Base-by-base conservation (phyloP, 1,140 invertebrate species). In the Drosophila nannoptera region DNA sequence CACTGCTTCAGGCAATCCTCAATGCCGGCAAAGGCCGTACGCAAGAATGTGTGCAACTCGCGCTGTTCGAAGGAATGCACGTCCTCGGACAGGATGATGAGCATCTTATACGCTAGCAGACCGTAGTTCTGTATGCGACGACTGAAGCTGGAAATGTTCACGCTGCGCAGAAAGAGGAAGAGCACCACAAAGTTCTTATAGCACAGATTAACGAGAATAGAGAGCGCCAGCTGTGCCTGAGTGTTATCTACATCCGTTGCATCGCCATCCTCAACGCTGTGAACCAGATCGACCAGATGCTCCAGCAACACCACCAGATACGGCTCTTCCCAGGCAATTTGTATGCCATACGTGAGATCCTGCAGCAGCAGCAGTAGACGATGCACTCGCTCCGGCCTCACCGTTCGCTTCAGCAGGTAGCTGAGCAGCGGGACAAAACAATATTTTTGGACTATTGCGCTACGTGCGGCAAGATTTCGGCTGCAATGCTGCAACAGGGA, bases 311-410 rank as follows among this genome's bases (percentile, higher is more conserved):
- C 89, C 0, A 91, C 89, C 52, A 92, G 69, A 69, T 90, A 90
- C 2, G 92, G 90, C 75, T 93, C 92, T 72, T 92, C 91, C 92
- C 92, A 92, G 4, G 87, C 89, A 36, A 92, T 92, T 73, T 90
- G 90, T 31, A 92, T 90, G n/a, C 92, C 92, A 60, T 92, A 92
- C 2, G 92, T 92, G 14, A 93, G 77, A 60, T 92, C 92, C 83
- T 92, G 91, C 4, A 92, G 77, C 32, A 92, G 70, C 45, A 90
- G 89, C 16, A 92, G 55, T 56, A 91, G 76, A 4, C 87, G 74
- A 53, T 90, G 82, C 64, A 89, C 80, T 12, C 92, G 91, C 46
- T 92, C 87, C 22, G 66, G 52, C 0, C 69, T 50, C 11, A 43
- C n/a, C 0, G 77, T 73, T 0, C 73, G 70, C 9, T 71, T 89